These are phyloP conservation scores for Cephus nigrinus DNA, from an alignment of 2,888 invertebrate genomes.

Conservation along the genomic window DNA sequence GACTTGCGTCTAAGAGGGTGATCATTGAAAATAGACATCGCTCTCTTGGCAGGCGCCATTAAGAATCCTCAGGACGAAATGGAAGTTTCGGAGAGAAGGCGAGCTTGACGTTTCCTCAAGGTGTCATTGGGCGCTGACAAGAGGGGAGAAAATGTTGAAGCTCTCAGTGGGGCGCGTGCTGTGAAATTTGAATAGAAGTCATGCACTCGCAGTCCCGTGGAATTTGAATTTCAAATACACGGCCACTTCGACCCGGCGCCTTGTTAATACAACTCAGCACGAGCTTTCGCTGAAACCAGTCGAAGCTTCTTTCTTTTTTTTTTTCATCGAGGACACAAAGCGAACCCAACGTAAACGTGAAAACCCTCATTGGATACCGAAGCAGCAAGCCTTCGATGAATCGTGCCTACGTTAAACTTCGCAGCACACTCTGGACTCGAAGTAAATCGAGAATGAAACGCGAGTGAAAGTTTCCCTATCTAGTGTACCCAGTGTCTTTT, in stretches of 20 bases:
- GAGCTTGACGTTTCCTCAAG: not conserved
- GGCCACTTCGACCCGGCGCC: not conserved
- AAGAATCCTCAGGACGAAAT: not conserved
- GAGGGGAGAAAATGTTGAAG: not conserved
- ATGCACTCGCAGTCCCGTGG: slow-evolving; percentile 1
- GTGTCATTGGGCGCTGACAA: not conserved
- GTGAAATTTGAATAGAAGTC: slow-evolving; percentile 3
- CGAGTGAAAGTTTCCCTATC: not conserved
- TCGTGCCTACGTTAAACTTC: not conserved
- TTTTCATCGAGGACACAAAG: not conserved
- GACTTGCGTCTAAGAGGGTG: not conserved
- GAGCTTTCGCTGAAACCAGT: not conserved
- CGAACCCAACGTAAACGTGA: not conserved
- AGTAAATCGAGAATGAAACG: not conserved
- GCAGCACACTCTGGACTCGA: not conserved
- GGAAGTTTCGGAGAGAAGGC: not conserved
- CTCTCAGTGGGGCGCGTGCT: not conserved
- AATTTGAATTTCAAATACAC: slow-evolving; percentile 5
- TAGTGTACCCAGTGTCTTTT: not conserved
- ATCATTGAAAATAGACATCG: not conserved
- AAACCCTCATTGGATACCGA: not conserved
- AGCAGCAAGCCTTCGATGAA: not conserved
- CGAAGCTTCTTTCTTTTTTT: not conserved
- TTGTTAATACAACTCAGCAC: not conserved
- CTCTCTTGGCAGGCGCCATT: not conserved